Percentiles rank a stretch among this genome's conserved stretches.
Conservation (phyloP, 53 echinoderm and acorn worm species). For the Zoroaster sp. region DNA sequence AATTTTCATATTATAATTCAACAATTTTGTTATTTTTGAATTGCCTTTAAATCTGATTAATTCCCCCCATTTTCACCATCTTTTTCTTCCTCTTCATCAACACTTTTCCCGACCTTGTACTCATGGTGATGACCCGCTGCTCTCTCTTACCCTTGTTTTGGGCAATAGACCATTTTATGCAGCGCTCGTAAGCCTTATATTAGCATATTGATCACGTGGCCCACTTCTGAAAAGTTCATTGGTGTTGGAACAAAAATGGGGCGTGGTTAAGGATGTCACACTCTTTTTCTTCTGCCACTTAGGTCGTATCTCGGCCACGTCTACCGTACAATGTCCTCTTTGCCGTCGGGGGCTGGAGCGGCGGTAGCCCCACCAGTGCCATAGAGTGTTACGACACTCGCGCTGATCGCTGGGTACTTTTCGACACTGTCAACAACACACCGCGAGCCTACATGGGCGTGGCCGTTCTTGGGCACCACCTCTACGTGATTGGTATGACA, state of each 20-base stretch:
- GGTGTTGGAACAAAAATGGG: not conserved
- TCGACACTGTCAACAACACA: constrained; percentile 85
- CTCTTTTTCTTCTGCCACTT: not conserved
- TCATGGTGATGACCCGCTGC: too few relatives aligned
- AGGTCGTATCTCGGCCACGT: constrained; percentile 60
- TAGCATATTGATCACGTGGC: too few relatives aligned
- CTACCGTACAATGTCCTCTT: constrained; percentile 88
- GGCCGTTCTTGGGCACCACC: constrained; percentile 72
- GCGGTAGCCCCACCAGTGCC: constrained; percentile 95
- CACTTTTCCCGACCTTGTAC: too few relatives aligned
- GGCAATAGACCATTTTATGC: too few relatives aligned
- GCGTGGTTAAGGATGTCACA: not conserved
- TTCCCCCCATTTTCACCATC: too few relatives aligned
- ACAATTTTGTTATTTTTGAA: too few relatives aligned
- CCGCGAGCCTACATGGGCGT: constrained; percentile 98
- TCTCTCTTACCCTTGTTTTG: too few relatives aligned
- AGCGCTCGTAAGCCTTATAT: too few relatives aligned
- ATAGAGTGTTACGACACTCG: constrained; percentile 97
- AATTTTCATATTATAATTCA: too few relatives aligned
- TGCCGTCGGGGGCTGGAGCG: constrained; percentile 97
- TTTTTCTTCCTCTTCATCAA: too few relatives aligned
- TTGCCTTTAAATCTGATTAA: too few relatives aligned
- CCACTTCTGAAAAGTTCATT: too few relatives aligned
- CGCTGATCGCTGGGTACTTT: constrained; percentile 91
- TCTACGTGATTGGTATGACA: constrained; percentile 73